Percentiles rank a stretch among this genome's conserved stretches.
Conservation (phyloP, 1,140 invertebrate species). For the Cyphomyrmex costatus region DNA sequence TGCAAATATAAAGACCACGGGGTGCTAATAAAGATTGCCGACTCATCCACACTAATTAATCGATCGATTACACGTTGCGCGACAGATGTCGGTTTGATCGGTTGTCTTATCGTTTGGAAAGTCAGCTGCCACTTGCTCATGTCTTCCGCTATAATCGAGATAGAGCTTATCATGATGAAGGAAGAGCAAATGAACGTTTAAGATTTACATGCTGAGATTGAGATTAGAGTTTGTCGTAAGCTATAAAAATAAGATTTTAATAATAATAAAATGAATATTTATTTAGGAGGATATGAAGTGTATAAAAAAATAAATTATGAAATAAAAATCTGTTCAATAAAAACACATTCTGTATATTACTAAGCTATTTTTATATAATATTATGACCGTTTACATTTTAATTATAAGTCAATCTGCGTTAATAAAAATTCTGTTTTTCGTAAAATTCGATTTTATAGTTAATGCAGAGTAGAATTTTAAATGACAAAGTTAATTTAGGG, state of each 20-base stretch:
- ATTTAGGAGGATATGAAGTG: not conserved
- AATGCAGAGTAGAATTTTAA: not conserved
- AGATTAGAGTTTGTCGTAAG: not conserved
- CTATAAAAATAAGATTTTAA: not conserved
- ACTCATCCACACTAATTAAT: conserved; percentile 45
- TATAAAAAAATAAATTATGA: not conserved
- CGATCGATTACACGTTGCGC: conserved; percentile 40
- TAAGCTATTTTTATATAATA: not conserved
- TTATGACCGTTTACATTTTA: not conserved
- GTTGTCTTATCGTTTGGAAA: conserved; percentile 17
- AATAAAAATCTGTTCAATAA: not conserved
- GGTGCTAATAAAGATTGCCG: conserved; percentile 28
- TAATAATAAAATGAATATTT: not conserved
- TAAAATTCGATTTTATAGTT: not conserved
- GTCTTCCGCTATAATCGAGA: conserved; percentile 29
- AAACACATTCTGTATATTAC: not conserved
- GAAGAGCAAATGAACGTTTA: not conserved
- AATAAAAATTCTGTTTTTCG: not conserved
- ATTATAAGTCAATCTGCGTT: not conserved
- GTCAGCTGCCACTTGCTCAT: conserved; percentile 22
- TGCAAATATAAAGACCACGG: not conserved
- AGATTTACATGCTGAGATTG: not conserved
- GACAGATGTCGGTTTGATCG: conserved; percentile 47
- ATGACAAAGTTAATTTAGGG: not conserved
- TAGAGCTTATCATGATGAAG: conserved; percentile 34